phyloP scores from a whole-genome alignment of 2,888 invertebrate species.

The Tipula lateralis region DNA sequence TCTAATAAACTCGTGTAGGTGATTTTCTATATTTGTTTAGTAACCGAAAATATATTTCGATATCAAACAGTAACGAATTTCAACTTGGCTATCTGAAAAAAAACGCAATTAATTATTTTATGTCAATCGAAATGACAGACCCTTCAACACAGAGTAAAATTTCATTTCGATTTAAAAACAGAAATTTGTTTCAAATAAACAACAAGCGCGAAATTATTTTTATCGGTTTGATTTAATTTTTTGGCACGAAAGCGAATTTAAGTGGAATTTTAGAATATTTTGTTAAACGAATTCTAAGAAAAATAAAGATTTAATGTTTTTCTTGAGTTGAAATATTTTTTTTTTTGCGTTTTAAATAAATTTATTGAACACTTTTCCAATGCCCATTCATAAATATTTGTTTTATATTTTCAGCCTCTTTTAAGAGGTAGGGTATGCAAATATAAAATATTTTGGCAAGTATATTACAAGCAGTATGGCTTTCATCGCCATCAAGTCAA shows the following conservation, averaged over 20 bases:
- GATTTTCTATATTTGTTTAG: too few species aligned
- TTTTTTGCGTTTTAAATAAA: not conserved
- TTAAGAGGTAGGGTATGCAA: not conserved
- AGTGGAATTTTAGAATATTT: slow-evolving; percentile 24
- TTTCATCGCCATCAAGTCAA: too few species aligned
- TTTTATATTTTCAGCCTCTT: not conserved
- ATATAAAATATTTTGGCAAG: not conserved
- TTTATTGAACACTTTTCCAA: not conserved
- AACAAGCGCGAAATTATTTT: not conserved
- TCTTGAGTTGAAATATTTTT: not conserved
- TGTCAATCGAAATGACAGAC: not conserved
- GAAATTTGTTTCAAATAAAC: not conserved
- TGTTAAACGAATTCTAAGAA: not conserved
- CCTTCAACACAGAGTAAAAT: not conserved
- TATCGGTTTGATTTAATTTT: not conserved
- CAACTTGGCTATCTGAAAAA: too few species aligned
- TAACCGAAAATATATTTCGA: too few species aligned
- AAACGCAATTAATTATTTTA: too few species aligned
- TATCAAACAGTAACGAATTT: too few species aligned
- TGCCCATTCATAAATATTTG: not conserved
- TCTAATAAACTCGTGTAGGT: too few species aligned
- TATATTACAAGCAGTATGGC: not conserved
- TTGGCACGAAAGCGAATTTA: not conserved
- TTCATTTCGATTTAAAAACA: not conserved
- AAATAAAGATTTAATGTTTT: not conserved